These are phyloP conservation scores for Plecotus auritus DNA, from an alignment of 2,113 vertebrate genomes.

Conservation along the genomic window DNA sequence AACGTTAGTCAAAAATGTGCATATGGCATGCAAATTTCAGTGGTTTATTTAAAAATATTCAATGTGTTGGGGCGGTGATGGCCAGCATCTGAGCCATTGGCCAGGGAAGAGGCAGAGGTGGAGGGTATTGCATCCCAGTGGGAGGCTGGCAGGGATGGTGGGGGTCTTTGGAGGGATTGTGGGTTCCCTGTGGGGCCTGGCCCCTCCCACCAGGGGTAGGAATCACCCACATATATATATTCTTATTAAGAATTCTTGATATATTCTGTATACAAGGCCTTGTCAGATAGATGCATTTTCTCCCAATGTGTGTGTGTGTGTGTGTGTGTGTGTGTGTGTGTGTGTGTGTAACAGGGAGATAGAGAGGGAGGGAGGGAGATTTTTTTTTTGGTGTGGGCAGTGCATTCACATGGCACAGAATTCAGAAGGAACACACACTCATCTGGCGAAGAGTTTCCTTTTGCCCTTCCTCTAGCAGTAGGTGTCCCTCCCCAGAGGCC, in stretches of 20 bases:
- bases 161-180: neutral
- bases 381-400: neutral
- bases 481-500: neutral
- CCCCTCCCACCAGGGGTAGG: neutral
- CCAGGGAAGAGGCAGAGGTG: neutral
- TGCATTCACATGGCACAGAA: conserved; percentile 3
- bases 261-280: neutral
- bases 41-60: conserved; percentile 42
- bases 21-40: neutral
- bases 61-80: neutral
- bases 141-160: neutral
- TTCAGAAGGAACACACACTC: neutral
- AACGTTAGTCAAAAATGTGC: conserved; percentile 32
- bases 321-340: neutral
- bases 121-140: neutral
- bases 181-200: neutral
- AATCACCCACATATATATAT: neutral
- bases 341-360: neutral
- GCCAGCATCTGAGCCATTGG: neutral
- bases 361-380: neutral
- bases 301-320: neutral
- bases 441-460: neutral
- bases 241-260: neutral
- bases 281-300: neutral
- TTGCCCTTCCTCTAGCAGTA: neutral